Percentiles rank a stretch among this genome's conserved stretches.
Conservation (phyloP, 30 jellyfish, hydroid and myxozoan genomes). For the Catostylus mosaicus region DNA sequence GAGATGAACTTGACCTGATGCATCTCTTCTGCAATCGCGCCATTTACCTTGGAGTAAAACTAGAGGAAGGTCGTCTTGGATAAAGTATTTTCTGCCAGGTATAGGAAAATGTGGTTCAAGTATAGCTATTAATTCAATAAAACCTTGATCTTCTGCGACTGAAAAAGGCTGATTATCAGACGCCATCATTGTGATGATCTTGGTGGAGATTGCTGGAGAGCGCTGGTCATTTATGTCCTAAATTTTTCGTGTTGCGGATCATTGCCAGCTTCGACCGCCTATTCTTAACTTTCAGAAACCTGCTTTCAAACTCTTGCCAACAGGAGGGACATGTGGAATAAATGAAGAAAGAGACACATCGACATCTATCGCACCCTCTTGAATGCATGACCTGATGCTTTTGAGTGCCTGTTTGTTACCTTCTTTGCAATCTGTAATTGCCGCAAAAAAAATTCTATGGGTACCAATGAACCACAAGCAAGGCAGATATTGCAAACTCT, state of each 20-base stretch:
- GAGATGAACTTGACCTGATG: slow-evolving; percentile 57
- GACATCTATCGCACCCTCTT: too few relatives aligned
- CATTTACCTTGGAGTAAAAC: slow-evolving; percentile 32
- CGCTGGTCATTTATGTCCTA: slow-evolving; percentile 48
- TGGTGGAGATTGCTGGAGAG: slow-evolving; percentile 28
- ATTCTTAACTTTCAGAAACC: too few relatives aligned
- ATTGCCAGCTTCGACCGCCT: too few relatives aligned
- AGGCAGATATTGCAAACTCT: too few relatives aligned
- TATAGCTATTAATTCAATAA: slow-evolving; percentile 51
- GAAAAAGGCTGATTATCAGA: slow-evolving; percentile 72
- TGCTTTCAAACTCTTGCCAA: too few relatives aligned
- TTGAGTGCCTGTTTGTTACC: too few relatives aligned
- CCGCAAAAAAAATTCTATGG: too few relatives aligned
- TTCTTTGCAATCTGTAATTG: too few relatives aligned
- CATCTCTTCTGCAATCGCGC: slow-evolving; percentile 41
- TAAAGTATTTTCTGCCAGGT: slow-evolving; percentile 57
- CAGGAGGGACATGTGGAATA: too few relatives aligned
- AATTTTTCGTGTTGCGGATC: slow-evolving; percentile 26
- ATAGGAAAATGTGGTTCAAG: slow-evolving; percentile 57
- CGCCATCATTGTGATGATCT: slow-evolving; percentile 62
- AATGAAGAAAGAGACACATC: too few relatives aligned
- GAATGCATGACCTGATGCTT: too few relatives aligned
- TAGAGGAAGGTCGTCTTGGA: slow-evolving; percentile 47
- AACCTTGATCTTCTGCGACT: slow-evolving; percentile 64
- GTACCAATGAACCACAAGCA: too few relatives aligned